A percentile compares a stretch with the other conserved stretches of the same genome.
Conservation (phyloP, 2,113 vertebrate species). For the Dasyornis broadbenti region DNA sequence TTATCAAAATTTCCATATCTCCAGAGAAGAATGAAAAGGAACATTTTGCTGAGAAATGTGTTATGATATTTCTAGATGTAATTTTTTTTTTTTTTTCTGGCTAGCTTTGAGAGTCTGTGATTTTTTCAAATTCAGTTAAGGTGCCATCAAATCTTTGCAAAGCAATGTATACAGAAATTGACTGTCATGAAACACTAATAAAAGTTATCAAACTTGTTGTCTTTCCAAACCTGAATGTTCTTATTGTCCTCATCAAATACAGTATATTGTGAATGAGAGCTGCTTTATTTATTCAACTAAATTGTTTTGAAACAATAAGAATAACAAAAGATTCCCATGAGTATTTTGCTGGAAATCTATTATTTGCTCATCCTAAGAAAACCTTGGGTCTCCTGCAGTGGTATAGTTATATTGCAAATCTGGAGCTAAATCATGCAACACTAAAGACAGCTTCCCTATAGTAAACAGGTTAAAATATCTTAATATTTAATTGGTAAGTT, state of each 20-base stretch:
- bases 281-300: not conserved
- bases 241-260: not conserved
- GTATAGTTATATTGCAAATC: not conserved
- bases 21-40: slow-evolving; percentile 5
- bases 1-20: not conserved
- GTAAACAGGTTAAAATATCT: not conserved
- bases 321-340: not conserved
- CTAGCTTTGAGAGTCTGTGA: not conserved
- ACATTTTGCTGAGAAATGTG: not conserved
- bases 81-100: not conserved
- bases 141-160: not conserved
- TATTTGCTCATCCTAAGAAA: slow-evolving; percentile 15
- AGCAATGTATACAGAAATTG: not conserved
- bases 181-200: not conserved
- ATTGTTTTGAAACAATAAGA: not conserved
- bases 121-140: slow-evolving; percentile 11
- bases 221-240: not conserved
- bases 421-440: not conserved
- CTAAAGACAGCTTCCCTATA: not conserved
- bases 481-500: not conserved
- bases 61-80: not conserved
- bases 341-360: not conserved
- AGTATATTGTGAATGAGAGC: not conserved
- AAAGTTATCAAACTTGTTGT: not conserved
- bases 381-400: not conserved